These are phyloP conservation scores for Agonopterix subpropinquella DNA, from an alignment of 2,888 invertebrate genomes.

Conservation along the genomic window DNA sequence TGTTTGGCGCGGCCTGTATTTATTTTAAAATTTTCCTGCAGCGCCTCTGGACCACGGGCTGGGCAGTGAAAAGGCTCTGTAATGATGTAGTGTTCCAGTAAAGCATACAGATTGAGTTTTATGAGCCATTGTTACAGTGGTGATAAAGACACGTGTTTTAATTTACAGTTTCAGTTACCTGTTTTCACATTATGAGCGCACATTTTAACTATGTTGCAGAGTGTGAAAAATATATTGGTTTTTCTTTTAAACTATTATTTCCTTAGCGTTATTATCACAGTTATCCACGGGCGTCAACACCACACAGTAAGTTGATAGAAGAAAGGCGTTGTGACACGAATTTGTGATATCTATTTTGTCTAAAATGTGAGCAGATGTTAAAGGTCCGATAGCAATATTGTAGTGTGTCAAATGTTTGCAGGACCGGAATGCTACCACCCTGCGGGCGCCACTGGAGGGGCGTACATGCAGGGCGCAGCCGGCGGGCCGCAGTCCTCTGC, in stretches of 20 bases:
- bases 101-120: constrained; percentile 12
- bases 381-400: not conserved
- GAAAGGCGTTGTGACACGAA: too few relatives aligned
- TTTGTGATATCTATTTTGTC: too few relatives aligned
- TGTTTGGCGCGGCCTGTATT: too few relatives aligned
- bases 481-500: constrained; percentile 47
- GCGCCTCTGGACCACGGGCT: too few relatives aligned
- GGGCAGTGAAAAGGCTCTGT: too few relatives aligned
- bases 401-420: constrained; percentile 14
- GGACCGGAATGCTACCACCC: constrained; percentile 68
- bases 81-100: too few relatives aligned
- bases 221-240: not conserved
- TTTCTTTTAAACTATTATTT: constrained; percentile 23
- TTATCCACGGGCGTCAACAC: constrained; percentile 71
- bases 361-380: not conserved
- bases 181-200: not conserved
- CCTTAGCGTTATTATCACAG: constrained; percentile 51
- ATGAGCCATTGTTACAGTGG: constrained; percentile 22
- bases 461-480: constrained; percentile 46
- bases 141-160: constrained; percentile 16
- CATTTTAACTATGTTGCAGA: not conserved
- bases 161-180: not conserved
- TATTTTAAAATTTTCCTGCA: too few relatives aligned
- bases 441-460: constrained; percentile 43
- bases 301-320: constrained; percentile 56